Base-by-base conservation (phyloP, 2,888 invertebrate genomes). In the Oligia fasciuncula region DNA sequence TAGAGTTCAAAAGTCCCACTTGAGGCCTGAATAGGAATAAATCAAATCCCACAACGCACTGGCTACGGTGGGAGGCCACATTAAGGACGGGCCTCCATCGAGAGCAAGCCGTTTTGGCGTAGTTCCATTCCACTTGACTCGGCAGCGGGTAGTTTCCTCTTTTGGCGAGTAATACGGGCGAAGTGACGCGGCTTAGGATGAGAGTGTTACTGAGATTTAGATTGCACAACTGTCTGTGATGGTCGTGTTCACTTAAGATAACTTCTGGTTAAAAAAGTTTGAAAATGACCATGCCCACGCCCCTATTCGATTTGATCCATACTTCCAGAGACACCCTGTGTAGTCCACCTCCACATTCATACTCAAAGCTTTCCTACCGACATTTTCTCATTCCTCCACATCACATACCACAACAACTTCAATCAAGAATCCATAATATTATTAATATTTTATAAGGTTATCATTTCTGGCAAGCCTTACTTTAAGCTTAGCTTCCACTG, bases 31-130 rank as follows among this genome's bases (percentile, higher is more conserved):
- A 92, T 91, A 86, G 88, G 91, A 91, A 94, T 94, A 94, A 94
- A 94, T 94, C 94, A 94, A 93, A 91, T 91, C 93, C 91, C 90
- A 89, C 92, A 91, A 93, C 93, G 92, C 90, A 89, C 90, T 88
- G 90, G 88, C 87, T 91, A 90, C 90, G 80, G 86, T 80, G 71
- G 80, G 76, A 87, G 90, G 85, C 85, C 83, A 83, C 70, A 87
- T 80, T 88, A 80, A 89, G 65, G 81, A 49, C 65, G 8, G 71
- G 40, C 63, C 62, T 87, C 88, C 80, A 87, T 77, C 80, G 85
- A 81, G 66, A 83, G 86, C 85, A 73, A 85, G 68, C 57, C 51
- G 62, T 80, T 88, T 87, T 87, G 79, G 84, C 84, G 76, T 75
- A 80, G 86, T 82, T 87, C 79, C 77, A 85, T 83, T 82, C 80